phyloP scores from a whole-genome alignment of 2,888 invertebrate species.

The Dichetophora obliterata region DNA sequence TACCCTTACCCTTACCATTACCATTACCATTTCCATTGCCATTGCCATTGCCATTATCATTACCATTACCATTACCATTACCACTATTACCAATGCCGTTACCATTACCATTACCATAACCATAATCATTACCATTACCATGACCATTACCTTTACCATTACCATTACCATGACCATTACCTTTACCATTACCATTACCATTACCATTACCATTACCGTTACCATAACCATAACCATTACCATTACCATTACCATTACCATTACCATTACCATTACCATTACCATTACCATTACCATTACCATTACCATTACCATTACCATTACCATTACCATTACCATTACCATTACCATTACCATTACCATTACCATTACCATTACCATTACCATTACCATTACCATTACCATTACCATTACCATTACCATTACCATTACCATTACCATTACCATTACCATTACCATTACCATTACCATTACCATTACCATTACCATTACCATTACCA shows the following conservation, averaged over 20 bases:
- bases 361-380: background rate
- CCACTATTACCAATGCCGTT: too few species aligned
- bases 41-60: too few species aligned
- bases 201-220: background rate
- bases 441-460: background rate
- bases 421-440: background rate
- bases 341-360: background rate
- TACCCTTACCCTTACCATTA: too few species aligned
- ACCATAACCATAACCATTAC: background rate
- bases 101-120: too few species aligned
- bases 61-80: too few species aligned
- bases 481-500: background rate
- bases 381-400: background rate
- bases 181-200: background rate
- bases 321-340: background rate
- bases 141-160: too few species aligned
- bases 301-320: background rate
- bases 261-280: background rate
- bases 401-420: conserved; percentile 1
- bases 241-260: background rate
- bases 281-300: too few species aligned
- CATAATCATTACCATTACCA: too few species aligned
- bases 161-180: background rate
- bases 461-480: background rate
- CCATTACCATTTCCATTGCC: too few species aligned